These are phyloP conservation scores for Lepidochitona cinerea DNA, from an alignment of 2,888 invertebrate species.

Conservation along the genomic window DNA sequence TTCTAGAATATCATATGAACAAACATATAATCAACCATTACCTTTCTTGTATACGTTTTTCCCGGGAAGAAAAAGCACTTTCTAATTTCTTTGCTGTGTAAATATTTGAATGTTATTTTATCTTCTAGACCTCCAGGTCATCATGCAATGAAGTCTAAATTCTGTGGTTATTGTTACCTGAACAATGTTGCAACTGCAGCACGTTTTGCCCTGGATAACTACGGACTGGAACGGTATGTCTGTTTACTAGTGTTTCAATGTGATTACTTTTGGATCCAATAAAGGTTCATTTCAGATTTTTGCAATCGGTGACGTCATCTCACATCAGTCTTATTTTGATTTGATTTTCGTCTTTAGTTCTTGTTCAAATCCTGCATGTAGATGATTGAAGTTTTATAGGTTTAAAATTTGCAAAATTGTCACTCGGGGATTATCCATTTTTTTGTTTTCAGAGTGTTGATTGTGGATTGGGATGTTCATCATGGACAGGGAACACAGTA, in stretches of 20 bases:
- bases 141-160: slow-evolving; percentile 83
- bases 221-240: slow-evolving; percentile 54
- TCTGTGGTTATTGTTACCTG: slow-evolving; percentile 89
- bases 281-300: background rate
- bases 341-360: too few species aligned
- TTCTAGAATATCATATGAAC: too few species aligned
- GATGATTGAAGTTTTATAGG: too few species aligned
- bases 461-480: slow-evolving; percentile 97
- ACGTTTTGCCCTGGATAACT: slow-evolving; percentile 77
- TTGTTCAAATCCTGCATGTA: too few species aligned
- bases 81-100: too few species aligned
- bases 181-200: slow-evolving; percentile 92
- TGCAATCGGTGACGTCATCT: background rate
- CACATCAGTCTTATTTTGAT: too few species aligned
- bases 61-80: too few species aligned
- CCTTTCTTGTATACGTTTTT: too few species aligned
- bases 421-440: too few species aligned
- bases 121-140: slow-evolving; percentile 84
- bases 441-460: slow-evolving; percentile 80
- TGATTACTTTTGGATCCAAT: background rate
- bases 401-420: too few species aligned
- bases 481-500: slow-evolving; percentile 90
- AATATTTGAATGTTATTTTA: too few species aligned
- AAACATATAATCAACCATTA: too few species aligned
- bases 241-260: background rate